These are phyloP conservation scores for Mycogona germanica DNA, from an alignment of 2,888 invertebrate species.

Conservation along the genomic window DNA sequence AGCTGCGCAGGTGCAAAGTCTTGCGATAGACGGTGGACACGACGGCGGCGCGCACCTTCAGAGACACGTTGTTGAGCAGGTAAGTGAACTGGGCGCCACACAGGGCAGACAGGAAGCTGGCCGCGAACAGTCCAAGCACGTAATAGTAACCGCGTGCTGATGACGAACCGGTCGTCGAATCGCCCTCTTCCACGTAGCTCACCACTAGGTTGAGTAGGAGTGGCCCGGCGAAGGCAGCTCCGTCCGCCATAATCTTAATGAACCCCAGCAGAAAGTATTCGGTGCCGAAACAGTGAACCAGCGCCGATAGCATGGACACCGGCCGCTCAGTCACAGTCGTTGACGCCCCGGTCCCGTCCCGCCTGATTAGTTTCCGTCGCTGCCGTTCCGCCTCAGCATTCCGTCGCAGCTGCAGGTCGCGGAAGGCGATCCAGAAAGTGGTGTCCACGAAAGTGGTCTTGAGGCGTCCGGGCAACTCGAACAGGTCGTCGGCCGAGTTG, in stretches of 20 bases:
- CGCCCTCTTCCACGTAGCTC: slow-evolving; percentile 57
- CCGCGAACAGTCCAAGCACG: slow-evolving; percentile 50
- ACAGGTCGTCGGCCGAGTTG: slow-evolving; percentile 62
- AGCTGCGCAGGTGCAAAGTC: slow-evolving; percentile 41
- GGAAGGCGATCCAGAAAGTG: slow-evolving; percentile 39
- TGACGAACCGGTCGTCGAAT: slow-evolving; percentile 39
- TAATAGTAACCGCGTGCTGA: slow-evolving; percentile 33
- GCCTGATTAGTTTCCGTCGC: slow-evolving; percentile 21
- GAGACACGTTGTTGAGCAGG: slow-evolving; percentile 63
- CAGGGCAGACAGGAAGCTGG: slow-evolving; percentile 57
- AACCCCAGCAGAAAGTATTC: slow-evolving; percentile 76
- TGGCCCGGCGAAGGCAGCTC: slow-evolving; percentile 77
- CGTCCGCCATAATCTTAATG: slow-evolving; percentile 68
- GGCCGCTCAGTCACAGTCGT: background rate
- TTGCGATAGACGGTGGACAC: slow-evolving; percentile 70
- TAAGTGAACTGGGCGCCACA: slow-evolving; percentile 83
- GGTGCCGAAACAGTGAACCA: slow-evolving; percentile 61
- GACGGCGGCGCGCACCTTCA: slow-evolving; percentile 76
- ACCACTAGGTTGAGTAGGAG: slow-evolving; percentile 72
- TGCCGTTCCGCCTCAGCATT: slow-evolving; percentile 16
- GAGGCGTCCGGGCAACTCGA: slow-evolving; percentile 58
- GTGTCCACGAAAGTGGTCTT: slow-evolving; percentile 48
- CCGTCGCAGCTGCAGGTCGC: slow-evolving; percentile 22
- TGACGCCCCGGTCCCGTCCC: slow-evolving; percentile 11
- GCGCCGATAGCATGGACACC: slow-evolving; percentile 46